These are phyloP conservation scores for Mylabris phalerata DNA, from an alignment of 1,140 invertebrate genomes.

Conservation along the genomic window DNA sequence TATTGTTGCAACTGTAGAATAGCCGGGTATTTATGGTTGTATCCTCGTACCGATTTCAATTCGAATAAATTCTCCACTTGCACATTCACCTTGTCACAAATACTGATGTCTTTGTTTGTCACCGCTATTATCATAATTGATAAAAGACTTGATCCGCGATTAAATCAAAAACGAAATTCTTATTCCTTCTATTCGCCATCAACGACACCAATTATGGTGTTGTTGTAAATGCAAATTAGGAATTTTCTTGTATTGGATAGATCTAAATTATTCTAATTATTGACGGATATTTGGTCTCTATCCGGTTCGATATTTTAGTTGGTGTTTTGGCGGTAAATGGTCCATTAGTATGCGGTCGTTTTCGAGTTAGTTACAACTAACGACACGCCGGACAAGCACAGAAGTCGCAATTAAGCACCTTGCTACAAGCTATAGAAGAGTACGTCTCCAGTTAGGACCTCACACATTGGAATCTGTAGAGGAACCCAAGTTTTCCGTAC, in stretches of 20 bases:
- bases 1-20: slow-evolving; percentile 1
- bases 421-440: neutral
- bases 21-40: slow-evolving; percentile 8
- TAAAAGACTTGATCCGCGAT: neutral
- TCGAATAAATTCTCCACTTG: slow-evolving; percentile 11
- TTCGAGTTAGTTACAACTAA: slow-evolving; percentile 11
- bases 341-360: slow-evolving; percentile 11
- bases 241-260: no score
- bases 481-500: no score
- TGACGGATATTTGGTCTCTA: no score
- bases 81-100: slow-evolving; percentile 14
- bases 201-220: no score
- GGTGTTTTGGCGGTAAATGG: slow-evolving; percentile 10
- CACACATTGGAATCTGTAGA: neutral
- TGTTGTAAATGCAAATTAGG: no score
- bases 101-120: slow-evolving; percentile 12
- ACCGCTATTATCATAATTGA: neutral
- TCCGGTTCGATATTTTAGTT: no score
- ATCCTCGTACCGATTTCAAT: slow-evolving; percentile 15
- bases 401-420: slow-evolving; percentile 16
- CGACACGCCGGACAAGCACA: slow-evolving; percentile 13
- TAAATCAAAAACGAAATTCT: no score
- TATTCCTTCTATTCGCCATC: no score
- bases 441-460: neutral
- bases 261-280: no score